Evolutionary conservation across 2,797 vertebrate genomes (phyloP).

Genomic region (Chaenodraco wilsoni): DNA sequence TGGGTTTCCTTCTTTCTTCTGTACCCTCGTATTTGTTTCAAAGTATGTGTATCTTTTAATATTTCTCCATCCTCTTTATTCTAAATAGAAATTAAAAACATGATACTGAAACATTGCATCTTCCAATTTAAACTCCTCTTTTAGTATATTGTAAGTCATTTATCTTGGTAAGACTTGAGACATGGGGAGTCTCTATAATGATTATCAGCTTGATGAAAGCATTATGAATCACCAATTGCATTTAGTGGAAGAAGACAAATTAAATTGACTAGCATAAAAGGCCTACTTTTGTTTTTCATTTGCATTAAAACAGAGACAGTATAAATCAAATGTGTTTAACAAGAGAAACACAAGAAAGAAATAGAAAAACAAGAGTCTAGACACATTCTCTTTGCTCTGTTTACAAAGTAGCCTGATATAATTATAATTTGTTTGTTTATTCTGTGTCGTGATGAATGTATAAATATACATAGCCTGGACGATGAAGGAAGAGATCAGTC

Average conservation of each 20-base stretch:
- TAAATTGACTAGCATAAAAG: slow-evolving; percentile 28
- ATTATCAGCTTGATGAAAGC: slow-evolving; percentile 59
- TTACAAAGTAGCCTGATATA: slow-evolving; percentile 50
- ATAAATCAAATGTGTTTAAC: slow-evolving; percentile 34
- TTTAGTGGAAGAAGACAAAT: slow-evolving; percentile 43
- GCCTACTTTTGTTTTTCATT: slow-evolving; percentile 36
- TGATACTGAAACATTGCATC: background rate
- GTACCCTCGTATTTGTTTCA: slow-evolving; percentile 24
- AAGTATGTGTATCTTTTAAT: slow-evolving; percentile 8
- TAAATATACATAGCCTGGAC: slow-evolving; percentile 35
- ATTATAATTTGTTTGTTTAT: slow-evolving; percentile 52
- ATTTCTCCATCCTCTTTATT: slow-evolving; percentile 12
- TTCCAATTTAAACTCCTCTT: slow-evolving; percentile 32
- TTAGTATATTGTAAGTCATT: slow-evolving; percentile 34
- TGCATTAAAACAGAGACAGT: slow-evolving; percentile 33
- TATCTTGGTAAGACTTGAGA: slow-evolving; percentile 48
- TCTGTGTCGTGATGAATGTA: slow-evolving; percentile 34
- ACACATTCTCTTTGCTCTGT: slow-evolving; percentile 31
- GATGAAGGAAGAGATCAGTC: slow-evolving; percentile 46
- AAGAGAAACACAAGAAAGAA: slow-evolving; percentile 23
- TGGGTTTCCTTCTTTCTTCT: slow-evolving; percentile 33
- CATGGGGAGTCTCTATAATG: slow-evolving; percentile 46
- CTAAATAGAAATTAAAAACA: slow-evolving; percentile 22
- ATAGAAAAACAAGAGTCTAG: slow-evolving; percentile 25
- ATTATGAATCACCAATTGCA: slow-evolving; percentile 52